Percentiles rank a stretch among this genome's conserved stretches.
phyloP scores from a whole-genome alignment of 2,888 invertebrate genomes.

The Flabesymbios commensalis region DNA sequence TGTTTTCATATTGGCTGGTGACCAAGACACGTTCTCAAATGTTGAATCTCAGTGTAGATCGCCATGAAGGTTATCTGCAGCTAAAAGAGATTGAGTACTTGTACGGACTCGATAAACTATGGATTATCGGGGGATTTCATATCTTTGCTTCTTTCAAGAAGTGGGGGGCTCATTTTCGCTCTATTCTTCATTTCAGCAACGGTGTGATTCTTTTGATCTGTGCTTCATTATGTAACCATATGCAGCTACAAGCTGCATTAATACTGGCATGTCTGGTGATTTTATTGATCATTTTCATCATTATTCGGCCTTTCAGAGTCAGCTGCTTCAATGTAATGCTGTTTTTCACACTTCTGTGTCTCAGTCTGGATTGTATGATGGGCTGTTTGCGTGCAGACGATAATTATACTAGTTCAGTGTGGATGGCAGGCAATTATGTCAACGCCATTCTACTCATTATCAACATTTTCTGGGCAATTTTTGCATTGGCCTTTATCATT shows the following conservation, averaged over 20 bases:
- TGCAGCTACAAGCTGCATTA: slow-evolving; percentile 40
- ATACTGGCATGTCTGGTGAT: slow-evolving; percentile 36
- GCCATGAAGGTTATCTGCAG: slow-evolving; percentile 51
- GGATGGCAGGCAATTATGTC: too few relatives aligned
- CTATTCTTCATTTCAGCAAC: slow-evolving; percentile 41
- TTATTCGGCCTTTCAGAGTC: slow-evolving; percentile 48
- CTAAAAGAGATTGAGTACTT: slow-evolving; percentile 55
- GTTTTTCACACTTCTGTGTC: slow-evolving; percentile 39
- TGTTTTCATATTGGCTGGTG: slow-evolving; percentile 47
- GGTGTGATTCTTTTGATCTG: slow-evolving; percentile 41
- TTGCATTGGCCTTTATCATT: slow-evolving; percentile 32
- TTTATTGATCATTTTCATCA: slow-evolving; percentile 32
- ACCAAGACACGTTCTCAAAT: slow-evolving; percentile 30
- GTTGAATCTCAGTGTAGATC: slow-evolving; percentile 40
- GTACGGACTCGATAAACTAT: slow-evolving; percentile 50
- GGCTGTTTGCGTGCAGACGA: too few relatives aligned
- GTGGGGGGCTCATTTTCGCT: slow-evolving; percentile 44
- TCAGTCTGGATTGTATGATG: slow-evolving; percentile 40
- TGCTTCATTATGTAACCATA: slow-evolving; percentile 41
- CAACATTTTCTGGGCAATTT: slow-evolving; percentile 38
- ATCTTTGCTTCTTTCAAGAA: slow-evolving; percentile 52
- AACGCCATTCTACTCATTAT: slow-evolving; percentile 40
- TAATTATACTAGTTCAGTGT: too few relatives aligned
- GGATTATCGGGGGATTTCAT: slow-evolving; percentile 46
- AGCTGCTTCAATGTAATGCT: slow-evolving; percentile 45